Evolutionary conservation across 2,888 invertebrate species (phyloP), one percentile per base, ranked within the genome.

Genomic region (Cryptus armator): DNA sequence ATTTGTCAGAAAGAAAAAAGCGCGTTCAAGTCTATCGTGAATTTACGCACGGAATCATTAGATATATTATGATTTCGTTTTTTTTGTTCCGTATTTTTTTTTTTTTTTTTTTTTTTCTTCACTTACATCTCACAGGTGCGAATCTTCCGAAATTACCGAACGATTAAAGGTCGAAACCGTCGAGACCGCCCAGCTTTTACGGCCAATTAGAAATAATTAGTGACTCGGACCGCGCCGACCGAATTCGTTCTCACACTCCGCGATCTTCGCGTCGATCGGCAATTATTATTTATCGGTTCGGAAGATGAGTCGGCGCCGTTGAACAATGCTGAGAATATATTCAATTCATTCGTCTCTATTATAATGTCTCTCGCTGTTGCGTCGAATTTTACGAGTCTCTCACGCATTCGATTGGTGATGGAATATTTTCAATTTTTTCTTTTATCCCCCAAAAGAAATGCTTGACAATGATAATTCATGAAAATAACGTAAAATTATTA

Each of bases 131-230:
- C 64, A 51, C 76, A 79, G 78, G 75, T 81, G 84, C 84, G 72
- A 85, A 85, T 74, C 81, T 75, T 66, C 70, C 46, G 46, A 75
- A 79, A 82, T 82, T 66, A 79, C 79, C 24, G 66, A 46, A 85
- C 82, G 79, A 85, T 85, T 76, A 67, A 66, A 82, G 77, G 71
- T 62, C 76, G 75, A 76, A 81, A 71, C 59, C 59, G 66, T 75
- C 64, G 79, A 72, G 29, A 70, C 85, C 19, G 79, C 79, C 82
- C 75, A 79, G 79, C 67, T 82, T 82, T 85, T 85, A 85, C 79
- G 56, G 79, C 79, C 85, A 85, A 82, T 85, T 82, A 82, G 79
- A 85, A 66, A 76, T 85, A 85, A 85, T 85, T 85, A 79, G 82
- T 80, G 75, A 70, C 74, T 78, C 77, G 81, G 12, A 12, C 70